Percentiles rank a stretch among this genome's conserved stretches.
These are phyloP conservation scores for Holacanthella duospinosa DNA, from an alignment of 2,888 invertebrate species.

Conservation along the genomic window DNA sequence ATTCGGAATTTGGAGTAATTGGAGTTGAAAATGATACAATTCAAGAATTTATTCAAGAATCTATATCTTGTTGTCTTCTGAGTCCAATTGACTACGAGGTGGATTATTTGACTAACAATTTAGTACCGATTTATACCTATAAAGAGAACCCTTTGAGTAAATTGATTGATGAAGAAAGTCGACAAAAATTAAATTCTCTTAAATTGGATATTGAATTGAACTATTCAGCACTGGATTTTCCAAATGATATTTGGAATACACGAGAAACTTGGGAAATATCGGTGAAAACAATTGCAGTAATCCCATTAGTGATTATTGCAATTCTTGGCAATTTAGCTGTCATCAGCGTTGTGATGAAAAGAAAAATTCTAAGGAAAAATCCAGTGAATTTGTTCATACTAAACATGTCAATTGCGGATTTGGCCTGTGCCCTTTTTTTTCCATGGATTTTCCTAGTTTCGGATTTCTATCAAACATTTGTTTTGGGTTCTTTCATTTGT, in stretches of 20 bases:
- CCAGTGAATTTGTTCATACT: slow-evolving; percentile 62
- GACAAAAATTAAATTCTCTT: background rate
- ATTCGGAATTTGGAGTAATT: background rate
- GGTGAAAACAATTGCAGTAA: slow-evolving; percentile 51
- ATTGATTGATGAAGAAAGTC: background rate
- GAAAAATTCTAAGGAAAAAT: slow-evolving; percentile 52
- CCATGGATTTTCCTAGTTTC: slow-evolving; percentile 65
- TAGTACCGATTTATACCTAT: background rate
- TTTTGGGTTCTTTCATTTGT: slow-evolving; percentile 62
- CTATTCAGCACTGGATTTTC: slow-evolving; percentile 38
- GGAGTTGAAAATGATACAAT: background rate
- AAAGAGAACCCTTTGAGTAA: background rate
- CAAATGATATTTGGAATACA: slow-evolving; percentile 56
- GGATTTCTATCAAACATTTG: slow-evolving; percentile 68
- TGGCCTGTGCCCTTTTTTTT: slow-evolving; percentile 55
- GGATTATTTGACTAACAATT: background rate
- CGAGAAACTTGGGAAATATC: slow-evolving; percentile 52
- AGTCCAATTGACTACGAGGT: background rate
- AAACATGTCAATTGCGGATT: slow-evolving; percentile 63
- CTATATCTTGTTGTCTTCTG: background rate
- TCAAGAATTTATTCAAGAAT: background rate
- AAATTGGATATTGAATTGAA: background rate
- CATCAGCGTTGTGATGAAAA: slow-evolving; percentile 52
- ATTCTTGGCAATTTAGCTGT: slow-evolving; percentile 57
- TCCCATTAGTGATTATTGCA: slow-evolving; percentile 54